Evolutionary conservation across 2,888 invertebrate genomes (phyloP), one percentile per base, ranked within the genome.

Genomic region (Myopa testacea): DNA sequence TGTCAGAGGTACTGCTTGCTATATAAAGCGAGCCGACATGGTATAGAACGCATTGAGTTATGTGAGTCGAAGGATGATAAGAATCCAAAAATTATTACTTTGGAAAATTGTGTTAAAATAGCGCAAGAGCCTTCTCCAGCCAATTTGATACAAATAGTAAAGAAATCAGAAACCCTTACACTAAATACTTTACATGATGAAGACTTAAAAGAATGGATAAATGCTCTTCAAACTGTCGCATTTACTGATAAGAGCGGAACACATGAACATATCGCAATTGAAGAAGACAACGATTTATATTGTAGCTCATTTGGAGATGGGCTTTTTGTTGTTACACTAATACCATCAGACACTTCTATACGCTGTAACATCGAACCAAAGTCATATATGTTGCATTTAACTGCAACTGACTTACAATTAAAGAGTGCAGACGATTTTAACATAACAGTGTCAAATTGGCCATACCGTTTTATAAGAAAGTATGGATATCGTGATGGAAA

Each of bases 71-170:
- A 94, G 88, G 95, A 95, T 81, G 95, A 95, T 85, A 89, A 91
- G 79, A 92, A 93, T 84, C 93, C 94, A 52, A 93, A 93, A 87
- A 95, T 96, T 79, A 93, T 96, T 80, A 95, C 96, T 0, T 91
- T 96, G 75, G 95, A 96, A 90, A 95, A 96, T 87, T 96, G 96
- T 88, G 93, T 96, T 63, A 96, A 96, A 91, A 95, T 96, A 85
- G 92, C 93, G 80, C 92, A 93, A 87, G 89, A 90, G 87, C 91
- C 91, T 86, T 90, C 92, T 88, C 92, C 86, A 78, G 91, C 91
- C 77, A 93, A 92, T 85, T 91, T 92, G 82, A 92, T 92, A 80
- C 88, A 88, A 82, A 93, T 96, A 84, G 93, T 95, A 78, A 95
- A 95, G 82, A 95, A 95, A 90, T 93, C 93, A 79, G 93, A 93